Evolutionary conservation across 2,888 invertebrate species (phyloP), one percentile per base, ranked within the genome.

Genomic region (Deilephila porcellus): DNA sequence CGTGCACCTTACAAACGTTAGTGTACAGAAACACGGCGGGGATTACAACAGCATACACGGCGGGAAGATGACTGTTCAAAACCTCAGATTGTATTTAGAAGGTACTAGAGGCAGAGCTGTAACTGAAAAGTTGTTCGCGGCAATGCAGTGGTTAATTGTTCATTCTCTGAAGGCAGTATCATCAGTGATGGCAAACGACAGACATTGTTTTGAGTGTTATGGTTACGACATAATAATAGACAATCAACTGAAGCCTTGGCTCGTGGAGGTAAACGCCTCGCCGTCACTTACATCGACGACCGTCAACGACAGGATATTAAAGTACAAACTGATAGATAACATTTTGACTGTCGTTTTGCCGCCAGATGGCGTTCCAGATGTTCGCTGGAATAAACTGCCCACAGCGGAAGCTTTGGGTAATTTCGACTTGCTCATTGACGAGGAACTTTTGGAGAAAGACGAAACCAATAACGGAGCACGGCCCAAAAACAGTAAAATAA

Each of bases 141-240:
- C 98, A 81, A 99, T 98, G 85, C 96, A 97, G 76, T 98, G 98
- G 97, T 94, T 98, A 74, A 98, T 98, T 77, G 97, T 98, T 11
- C 99, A 99, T 90, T 99, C 99, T 0, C 90, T 99, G 76, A 98
- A 98, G 91, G 98, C 99, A 3, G 99, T 99, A 0, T 97, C 98
- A 7, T 98, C 98, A 0, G 97, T 98, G 19, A 98, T 99, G 96
- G 97, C 98, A 0, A 98, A 98, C 81, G 99, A 99, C 90, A 94
- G 98, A 72, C 98, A 98, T 88, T 98, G 98, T 85, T 98, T 98
- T 86, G 98, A 98, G 91, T 98, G 98, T 84, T 99, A 99, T 86
- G 99, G 99, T 60, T 99, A 98, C 87, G 99, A 99, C 86, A 98
- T 99, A 72, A 99, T 99, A 81, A 98, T 99, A 81, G 99, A 99